Evolutionary conservation across 2,888 invertebrate species (phyloP).

Genomic region (Amblyteles armatorius): DNA sequence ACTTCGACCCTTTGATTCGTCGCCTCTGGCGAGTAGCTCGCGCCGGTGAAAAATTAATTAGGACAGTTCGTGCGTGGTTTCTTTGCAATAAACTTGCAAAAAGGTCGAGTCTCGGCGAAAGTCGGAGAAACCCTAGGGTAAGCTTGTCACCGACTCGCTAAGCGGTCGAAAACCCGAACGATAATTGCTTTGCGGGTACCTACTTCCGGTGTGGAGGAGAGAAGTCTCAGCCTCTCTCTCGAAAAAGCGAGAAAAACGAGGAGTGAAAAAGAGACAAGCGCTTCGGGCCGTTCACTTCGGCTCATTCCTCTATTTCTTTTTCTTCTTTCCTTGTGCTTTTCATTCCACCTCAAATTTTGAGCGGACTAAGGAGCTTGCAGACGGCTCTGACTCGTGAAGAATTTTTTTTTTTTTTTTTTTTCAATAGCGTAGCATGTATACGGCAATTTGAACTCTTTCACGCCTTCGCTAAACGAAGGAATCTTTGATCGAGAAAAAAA

Average conservation of each 20-base stretch:
- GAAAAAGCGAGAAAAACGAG: constrained; percentile 59
- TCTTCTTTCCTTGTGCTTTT: background rate
- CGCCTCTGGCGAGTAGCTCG: background rate
- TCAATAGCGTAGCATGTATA: background rate
- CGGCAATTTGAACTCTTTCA: background rate
- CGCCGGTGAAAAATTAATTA: background rate
- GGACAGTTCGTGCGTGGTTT: constrained; percentile 26
- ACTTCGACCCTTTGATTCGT: background rate
- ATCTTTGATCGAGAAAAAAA: background rate
- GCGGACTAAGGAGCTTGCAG: constrained; percentile 7
- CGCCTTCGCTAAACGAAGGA: background rate
- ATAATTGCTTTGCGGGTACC: constrained; percentile 48
- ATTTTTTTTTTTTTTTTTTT: background rate
- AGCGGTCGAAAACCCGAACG: constrained; percentile 54
- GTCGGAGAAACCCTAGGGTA: constrained; percentile 26
- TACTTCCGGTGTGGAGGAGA: constrained; percentile 24
- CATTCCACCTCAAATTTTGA: constrained; percentile 10
- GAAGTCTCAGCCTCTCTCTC: constrained; percentile 19
- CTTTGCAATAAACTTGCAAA: constrained; percentile 52
- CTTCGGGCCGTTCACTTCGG: constrained; percentile 32
- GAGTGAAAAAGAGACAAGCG: constrained; percentile 32
- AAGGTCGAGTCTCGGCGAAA: background rate
- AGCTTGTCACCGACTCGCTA: constrained; percentile 35
- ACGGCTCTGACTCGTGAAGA: background rate
- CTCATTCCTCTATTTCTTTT: background rate